Evolutionary conservation across 2,797 vertebrate genomes (phyloP).

Genomic region (Anisognathus igniventris): DNA sequence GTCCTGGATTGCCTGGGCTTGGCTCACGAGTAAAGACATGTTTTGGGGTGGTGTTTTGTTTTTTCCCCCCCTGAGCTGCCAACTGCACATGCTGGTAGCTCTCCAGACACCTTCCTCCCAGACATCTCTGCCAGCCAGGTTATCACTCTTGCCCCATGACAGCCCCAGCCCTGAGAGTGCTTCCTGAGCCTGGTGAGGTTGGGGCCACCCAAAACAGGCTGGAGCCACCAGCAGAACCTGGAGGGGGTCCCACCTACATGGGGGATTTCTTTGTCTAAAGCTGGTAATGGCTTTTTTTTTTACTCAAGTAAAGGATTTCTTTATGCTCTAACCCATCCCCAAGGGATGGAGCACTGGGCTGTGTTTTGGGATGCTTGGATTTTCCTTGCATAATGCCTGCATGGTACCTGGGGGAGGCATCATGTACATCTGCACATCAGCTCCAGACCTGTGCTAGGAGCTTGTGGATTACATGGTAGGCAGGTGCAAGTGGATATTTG

Average conservation of each 20-base stretch:
- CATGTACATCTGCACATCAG: accelerated
- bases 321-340: neutral
- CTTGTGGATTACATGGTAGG: neutral
- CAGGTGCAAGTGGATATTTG: neutral
- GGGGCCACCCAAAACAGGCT: neutral
- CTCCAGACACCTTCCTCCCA: neutral
- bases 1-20: neutral
- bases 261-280: neutral
- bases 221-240: neutral
- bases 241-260: neutral
- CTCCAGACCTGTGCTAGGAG: neutral
- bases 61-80: neutral
- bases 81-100: neutral
- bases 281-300: neutral
- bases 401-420: accelerated
- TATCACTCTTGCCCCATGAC: neutral
- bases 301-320: neutral
- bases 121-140: neutral
- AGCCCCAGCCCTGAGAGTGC: neutral
- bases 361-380: neutral
- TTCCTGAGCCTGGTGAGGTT: accelerated
- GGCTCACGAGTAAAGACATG: neutral
- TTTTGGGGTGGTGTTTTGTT: neutral
- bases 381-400: neutral
- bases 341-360: neutral